These are phyloP conservation scores for Choristoneura rosaceana DNA, from an alignment of 2,888 invertebrate genomes.

Conservation along the genomic window DNA sequence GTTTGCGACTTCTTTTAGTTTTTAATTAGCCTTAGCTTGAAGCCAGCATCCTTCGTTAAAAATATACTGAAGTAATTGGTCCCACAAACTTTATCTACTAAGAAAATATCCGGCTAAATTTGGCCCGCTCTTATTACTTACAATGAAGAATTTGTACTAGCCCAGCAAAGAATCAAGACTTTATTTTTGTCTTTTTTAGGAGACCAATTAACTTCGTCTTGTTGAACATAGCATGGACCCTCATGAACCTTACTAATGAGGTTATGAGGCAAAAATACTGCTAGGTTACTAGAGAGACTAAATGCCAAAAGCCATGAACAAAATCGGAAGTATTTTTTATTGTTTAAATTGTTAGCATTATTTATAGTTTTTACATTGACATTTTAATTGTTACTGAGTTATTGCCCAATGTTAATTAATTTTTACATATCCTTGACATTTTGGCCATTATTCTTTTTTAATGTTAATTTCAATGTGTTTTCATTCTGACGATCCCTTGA, in stretches of 20 bases:
- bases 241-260: not conserved
- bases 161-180: not conserved
- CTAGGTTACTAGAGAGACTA: too few relatives aligned
- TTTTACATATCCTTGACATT: too few relatives aligned
- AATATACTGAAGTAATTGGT: not conserved
- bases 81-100: constrained; percentile 1
- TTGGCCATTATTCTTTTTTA: too few relatives aligned
- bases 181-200: not conserved
- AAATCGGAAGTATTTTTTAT: too few relatives aligned
- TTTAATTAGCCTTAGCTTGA: constrained; percentile 7
- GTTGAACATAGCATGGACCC: not conserved
- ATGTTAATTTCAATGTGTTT: too few relatives aligned
- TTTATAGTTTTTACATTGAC: too few relatives aligned
- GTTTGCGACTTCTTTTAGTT: constrained; percentile 6
- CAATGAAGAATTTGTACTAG: not conserved
- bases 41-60: constrained; percentile 11
- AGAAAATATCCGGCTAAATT: not conserved
- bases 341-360: too few relatives aligned
- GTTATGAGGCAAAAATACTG: too few relatives aligned
- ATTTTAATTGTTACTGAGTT: too few relatives aligned
- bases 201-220: not conserved
- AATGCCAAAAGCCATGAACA: too few relatives aligned
- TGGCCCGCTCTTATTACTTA: not conserved
- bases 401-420: too few relatives aligned
- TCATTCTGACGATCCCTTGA: too few relatives aligned